phyloP scores from a whole-genome alignment of 2,113 vertebrate species.

The Gallinago paraguaiae region DNA sequence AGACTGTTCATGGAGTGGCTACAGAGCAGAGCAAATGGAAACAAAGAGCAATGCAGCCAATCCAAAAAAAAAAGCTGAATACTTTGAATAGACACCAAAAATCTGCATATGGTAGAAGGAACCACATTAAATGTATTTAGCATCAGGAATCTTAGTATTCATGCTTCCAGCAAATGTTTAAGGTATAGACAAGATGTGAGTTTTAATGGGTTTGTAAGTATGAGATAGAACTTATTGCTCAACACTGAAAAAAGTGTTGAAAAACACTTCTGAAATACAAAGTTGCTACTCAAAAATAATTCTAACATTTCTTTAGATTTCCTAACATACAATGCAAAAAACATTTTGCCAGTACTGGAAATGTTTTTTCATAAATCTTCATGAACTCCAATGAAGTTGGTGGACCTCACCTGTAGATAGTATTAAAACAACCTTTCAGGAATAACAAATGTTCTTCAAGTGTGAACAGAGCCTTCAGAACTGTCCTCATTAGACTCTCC shows the following conservation, averaged over 20 bases:
- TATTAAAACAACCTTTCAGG: background rate
- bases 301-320: background rate
- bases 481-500: slow-evolving; percentile 11
- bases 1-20: background rate
- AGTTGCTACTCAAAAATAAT: background rate
- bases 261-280: background rate
- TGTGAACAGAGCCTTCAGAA: slow-evolving; percentile 9
- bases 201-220: background rate
- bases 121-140: background rate
- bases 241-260: background rate
- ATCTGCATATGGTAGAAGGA: background rate
- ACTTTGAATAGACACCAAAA: slow-evolving; percentile 6
- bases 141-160: background rate
- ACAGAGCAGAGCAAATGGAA: slow-evolving; percentile 1
- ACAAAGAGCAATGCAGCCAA: background rate
- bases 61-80: background rate
- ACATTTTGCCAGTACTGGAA: background rate
- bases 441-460: background rate
- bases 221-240: background rate
- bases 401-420: background rate
- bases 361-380: background rate
- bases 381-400: background rate
- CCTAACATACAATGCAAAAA: background rate
- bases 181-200: background rate
- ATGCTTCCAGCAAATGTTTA: background rate